phyloP scores from a whole-genome alignment of 2,113 vertebrate genomes.

The Marcusenius ussheri region DNA sequence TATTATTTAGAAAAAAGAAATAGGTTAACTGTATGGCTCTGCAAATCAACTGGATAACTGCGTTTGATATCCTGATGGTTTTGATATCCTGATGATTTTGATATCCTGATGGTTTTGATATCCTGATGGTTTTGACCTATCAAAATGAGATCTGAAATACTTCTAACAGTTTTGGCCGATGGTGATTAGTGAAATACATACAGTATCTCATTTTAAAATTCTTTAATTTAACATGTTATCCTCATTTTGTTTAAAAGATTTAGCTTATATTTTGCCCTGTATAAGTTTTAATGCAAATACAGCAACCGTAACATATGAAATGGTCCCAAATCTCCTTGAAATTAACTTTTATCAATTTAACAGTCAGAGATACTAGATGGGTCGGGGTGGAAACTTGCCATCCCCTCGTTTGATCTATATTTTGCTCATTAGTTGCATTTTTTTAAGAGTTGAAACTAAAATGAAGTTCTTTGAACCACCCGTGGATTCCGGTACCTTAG shows the following conservation, averaged over 20 bases:
- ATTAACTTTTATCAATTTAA: background rate
- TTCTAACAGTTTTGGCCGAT: background rate
- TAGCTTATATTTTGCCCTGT: background rate
- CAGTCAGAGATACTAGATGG: background rate
- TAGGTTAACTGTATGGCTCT: background rate
- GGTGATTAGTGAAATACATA: background rate
- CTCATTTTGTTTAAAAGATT: background rate
- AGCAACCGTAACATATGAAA: background rate
- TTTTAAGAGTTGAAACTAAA: background rate
- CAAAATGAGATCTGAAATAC: background rate
- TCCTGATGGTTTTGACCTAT: background rate
- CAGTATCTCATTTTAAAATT: background rate
- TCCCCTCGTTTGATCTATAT: too few species aligned
- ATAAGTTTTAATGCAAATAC: background rate
- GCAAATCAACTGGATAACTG: background rate
- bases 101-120: background rate
- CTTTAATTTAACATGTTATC: background rate
- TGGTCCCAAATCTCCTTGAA: background rate
- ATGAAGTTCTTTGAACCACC: background rate
- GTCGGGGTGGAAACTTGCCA: background rate
- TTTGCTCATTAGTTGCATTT: background rate
- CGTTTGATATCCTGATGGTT: background rate
- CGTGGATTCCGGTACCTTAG: background rate
- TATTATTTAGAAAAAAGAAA: background rate
- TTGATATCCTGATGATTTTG: background rate